Base-by-base conservation (phyloP, 1,140 invertebrate species). In the Sarcophaga peregrina region DNA sequence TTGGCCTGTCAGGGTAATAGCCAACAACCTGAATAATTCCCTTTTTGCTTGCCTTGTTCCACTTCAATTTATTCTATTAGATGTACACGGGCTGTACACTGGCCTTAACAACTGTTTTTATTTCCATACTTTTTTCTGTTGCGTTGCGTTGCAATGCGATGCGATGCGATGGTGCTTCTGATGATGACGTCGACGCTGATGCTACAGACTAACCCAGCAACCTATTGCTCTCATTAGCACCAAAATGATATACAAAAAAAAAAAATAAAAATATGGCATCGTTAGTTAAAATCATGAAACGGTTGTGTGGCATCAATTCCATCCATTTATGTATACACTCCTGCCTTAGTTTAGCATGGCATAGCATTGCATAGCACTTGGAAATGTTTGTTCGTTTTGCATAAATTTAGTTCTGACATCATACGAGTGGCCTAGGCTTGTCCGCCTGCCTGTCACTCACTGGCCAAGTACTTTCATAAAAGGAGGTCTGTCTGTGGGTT, bases 151-250 rank as follows among this genome's bases (percentile, higher is more conserved):
- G 25, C n/a, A n/a, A n/a, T 37, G 25, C 25, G 25, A 2, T 37
- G 25, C 25, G 4, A 2, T 37, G 25, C 25, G 25, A 37, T 37
- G 25, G 25, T 37, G 25, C 4, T 37, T 37, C 25, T 37, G 25
- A 37, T 37, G 25, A 37, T 37, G 25, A 37, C 25, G 25, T 37
- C 4, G 25, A 37, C 25, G 25, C 25, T 37, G 25, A 37, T 68
- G 62, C 15, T 46, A 76, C n/a, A 47, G 50, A 78, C 75, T 78
- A 78, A 78, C 75, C 75, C 47, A 78, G 75, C 47, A 78, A 78
- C 75, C 75, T 78, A 78, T 78, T 78, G 75, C 75, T 78, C 75
- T 78, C 75, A 78, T 78, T 78, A 78, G 48, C 75, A 78, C n/a
- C 75, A 50, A 50, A 78, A 78, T 50, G 7, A 78, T 50, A 78